These are phyloP conservation scores for Carapus acus DNA, from an alignment of 2,797 vertebrate species.

Conservation along the genomic window DNA sequence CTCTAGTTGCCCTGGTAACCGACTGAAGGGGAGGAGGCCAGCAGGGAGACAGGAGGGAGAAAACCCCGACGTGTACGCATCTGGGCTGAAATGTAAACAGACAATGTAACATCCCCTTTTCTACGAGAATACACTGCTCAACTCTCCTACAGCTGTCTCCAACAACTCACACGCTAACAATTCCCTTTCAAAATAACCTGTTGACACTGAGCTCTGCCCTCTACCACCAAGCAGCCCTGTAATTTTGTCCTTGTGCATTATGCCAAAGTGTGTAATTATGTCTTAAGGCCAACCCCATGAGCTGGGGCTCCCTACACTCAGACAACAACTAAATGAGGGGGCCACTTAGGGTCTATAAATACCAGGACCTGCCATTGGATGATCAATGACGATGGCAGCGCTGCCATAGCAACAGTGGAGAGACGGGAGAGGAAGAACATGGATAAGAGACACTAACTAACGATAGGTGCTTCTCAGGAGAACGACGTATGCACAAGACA, in stretches of 20 bases:
- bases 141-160: neutral
- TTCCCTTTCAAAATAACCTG: slow-evolving; percentile 16
- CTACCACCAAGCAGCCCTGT: slow-evolving; percentile 18
- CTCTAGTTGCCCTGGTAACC: slow-evolving; percentile 54
- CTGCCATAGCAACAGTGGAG: slow-evolving; percentile 76
- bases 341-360: slow-evolving; percentile 68
- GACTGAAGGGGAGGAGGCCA: slow-evolving; percentile 20
- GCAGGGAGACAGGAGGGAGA: neutral
- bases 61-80: no score
- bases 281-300: slow-evolving; percentile 24
- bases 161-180: neutral
- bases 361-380: slow-evolving; percentile 65
- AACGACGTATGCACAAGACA: slow-evolving; percentile 20
- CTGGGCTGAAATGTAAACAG: no score
- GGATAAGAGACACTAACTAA: slow-evolving; percentile 35
- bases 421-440: slow-evolving; percentile 48
- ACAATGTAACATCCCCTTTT: no score
- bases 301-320: slow-evolving; percentile 25
- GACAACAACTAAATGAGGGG: slow-evolving; percentile 48
- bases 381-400: slow-evolving; percentile 69
- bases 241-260: slow-evolving; percentile 26
- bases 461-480: slow-evolving; percentile 29
- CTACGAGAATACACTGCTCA: neutral
- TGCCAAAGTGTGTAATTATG: slow-evolving; percentile 43
- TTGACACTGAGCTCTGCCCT: neutral